Evolutionary conservation across 2,888 invertebrate genomes (phyloP).

Genomic region (Aspidapion aeneum): DNA sequence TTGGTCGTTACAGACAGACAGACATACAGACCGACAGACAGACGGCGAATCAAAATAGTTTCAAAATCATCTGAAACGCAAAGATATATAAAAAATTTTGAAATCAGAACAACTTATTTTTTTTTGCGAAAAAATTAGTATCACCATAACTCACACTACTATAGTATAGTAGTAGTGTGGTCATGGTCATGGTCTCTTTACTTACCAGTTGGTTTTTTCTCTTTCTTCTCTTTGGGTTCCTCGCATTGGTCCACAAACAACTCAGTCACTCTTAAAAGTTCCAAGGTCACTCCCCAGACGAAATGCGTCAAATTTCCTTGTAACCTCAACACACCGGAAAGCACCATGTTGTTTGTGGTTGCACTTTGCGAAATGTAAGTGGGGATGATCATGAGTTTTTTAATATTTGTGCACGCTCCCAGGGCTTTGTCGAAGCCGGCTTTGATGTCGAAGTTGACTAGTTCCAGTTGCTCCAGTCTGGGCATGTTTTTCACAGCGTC

Average conservation of each 20-base stretch:
- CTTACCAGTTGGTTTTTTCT: conserved; percentile 36
- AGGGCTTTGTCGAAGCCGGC: conserved; percentile 74
- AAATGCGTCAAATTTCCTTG: conserved; percentile 64
- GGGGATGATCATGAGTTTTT: conserved; percentile 74
- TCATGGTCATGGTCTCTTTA: too few species aligned
- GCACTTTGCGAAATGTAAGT: conserved; percentile 86
- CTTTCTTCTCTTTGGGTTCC: conserved; percentile 45
- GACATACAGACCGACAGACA: too few species aligned
- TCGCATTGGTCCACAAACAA: conserved; percentile 77
- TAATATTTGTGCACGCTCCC: conserved; percentile 68
- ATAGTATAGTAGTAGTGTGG: too few species aligned
- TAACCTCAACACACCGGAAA: conserved; percentile 50
- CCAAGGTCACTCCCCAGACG: conserved; percentile 81
- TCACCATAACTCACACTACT: too few species aligned
- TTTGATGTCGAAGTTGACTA: conserved; percentile 81
- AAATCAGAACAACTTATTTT: too few species aligned
- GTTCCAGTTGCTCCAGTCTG: conserved; percentile 65
- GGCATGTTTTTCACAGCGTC: conserved; percentile 63
- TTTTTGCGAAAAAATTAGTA: too few species aligned
- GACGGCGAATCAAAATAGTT: too few species aligned
- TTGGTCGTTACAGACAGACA: too few species aligned
- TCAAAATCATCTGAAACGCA: too few species aligned
- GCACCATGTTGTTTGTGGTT: conserved; percentile 74
- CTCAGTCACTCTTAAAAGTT: conserved; percentile 76
- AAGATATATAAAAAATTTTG: too few species aligned